These are phyloP conservation scores for Carlito syrichta DNA, from an alignment of 2,113 vertebrate genomes.

Conservation along the genomic window DNA sequence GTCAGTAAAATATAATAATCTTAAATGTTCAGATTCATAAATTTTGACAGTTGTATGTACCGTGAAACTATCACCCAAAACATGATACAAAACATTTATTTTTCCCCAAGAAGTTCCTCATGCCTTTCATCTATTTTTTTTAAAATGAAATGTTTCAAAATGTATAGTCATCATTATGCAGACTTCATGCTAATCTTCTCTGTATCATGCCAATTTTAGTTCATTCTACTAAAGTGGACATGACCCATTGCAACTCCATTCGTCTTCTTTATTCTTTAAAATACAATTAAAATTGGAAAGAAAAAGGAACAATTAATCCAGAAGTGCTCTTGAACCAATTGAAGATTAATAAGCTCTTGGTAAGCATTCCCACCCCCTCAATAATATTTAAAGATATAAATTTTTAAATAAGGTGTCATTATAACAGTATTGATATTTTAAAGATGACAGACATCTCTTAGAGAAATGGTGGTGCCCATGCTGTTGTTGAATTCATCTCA, in stretches of 20 bases:
- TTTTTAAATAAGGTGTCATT: not conserved
- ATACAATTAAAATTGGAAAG: not conserved
- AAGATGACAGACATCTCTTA: not conserved
- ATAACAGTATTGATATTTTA: not conserved
- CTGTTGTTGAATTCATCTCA: too few relatives aligned
- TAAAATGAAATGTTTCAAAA: not conserved
- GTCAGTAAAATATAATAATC: not conserved
- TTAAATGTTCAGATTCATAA: not conserved
- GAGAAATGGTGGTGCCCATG: not conserved
- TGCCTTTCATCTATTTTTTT: not conserved
- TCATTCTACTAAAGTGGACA: not conserved
- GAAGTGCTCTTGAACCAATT: not conserved
- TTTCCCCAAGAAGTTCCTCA: not conserved
- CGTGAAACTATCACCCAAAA: not conserved
- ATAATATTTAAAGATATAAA: not conserved
- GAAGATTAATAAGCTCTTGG: not conserved
- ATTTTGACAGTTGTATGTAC: not conserved
- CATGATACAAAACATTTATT: not conserved
- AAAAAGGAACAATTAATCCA: not conserved
- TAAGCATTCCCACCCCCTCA: rapidly evolving
- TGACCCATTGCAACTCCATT: not conserved
- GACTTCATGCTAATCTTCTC: not conserved
- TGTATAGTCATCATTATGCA: not conserved
- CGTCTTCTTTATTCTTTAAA: not conserved
- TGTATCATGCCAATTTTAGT: not conserved